Percentiles rank a stretch among this genome's conserved stretches.
Conservation (phyloP, 2,888 invertebrate genomes). For the Rhorus exstirpatorius region DNA sequence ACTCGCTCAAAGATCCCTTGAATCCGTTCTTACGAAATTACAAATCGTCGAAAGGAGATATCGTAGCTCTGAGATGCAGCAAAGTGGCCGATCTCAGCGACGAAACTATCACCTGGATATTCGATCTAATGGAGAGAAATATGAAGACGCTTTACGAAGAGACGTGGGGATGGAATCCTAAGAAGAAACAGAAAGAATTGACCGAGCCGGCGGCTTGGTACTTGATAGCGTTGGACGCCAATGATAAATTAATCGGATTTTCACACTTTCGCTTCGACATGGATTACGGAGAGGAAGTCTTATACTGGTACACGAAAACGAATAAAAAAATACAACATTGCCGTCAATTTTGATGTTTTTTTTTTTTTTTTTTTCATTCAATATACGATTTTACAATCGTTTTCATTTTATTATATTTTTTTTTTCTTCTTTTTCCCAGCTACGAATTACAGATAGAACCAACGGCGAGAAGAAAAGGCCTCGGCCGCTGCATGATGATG, state of each 20-base stretch:
- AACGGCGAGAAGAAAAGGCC: slow-evolving; percentile 91
- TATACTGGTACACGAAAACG: slow-evolving; percentile 90
- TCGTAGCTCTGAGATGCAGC: slow-evolving; percentile 88
- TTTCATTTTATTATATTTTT: slow-evolving; percentile 36
- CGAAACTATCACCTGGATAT: slow-evolving; percentile 89
- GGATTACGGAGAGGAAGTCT: slow-evolving; percentile 89
- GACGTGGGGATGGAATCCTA: slow-evolving; percentile 90
- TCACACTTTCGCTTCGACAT: slow-evolving; percentile 92
- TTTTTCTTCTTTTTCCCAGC: slow-evolving; percentile 86
- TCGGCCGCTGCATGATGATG: slow-evolving; percentile 94
- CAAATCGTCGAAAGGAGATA: slow-evolving; percentile 88
- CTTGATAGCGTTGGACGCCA: slow-evolving; percentile 87
- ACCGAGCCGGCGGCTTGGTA: slow-evolving; percentile 89
- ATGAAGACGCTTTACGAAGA: slow-evolving; percentile 91
- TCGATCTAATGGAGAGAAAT: slow-evolving; percentile 92
- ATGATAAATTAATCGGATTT: slow-evolving; percentile 88
- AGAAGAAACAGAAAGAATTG: slow-evolving; percentile 89
- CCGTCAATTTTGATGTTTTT: neutral
- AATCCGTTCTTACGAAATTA: slow-evolving; percentile 89
- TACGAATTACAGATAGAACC: slow-evolving; percentile 95
- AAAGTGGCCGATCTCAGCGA: slow-evolving; percentile 88
- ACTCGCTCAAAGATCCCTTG: slow-evolving; percentile 88
- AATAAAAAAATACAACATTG: neutral
- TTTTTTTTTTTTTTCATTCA: neutral
- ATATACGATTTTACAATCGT: slow-evolving; percentile 3